A percentile compares a stretch with the other conserved stretches of the same genome.
Evolutionary conservation across 2,113 vertebrate species (phyloP).

Genomic region (Tachysurus vachellii): DNA sequence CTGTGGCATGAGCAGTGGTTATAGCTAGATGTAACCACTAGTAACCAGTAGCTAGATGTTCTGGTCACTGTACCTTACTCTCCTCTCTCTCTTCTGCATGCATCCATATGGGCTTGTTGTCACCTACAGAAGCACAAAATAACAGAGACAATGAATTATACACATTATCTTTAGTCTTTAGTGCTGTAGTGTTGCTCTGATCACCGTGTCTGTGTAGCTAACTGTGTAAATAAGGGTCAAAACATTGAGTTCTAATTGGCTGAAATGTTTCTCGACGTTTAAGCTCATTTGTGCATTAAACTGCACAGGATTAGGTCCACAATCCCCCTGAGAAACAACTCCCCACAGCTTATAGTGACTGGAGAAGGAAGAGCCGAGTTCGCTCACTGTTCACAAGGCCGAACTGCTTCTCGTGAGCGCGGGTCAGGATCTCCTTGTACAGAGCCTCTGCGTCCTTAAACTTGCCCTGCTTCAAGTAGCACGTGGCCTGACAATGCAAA

Average conservation of each 20-base stretch:
- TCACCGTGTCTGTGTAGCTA: neutral
- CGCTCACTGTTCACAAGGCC: conserved; percentile 85
- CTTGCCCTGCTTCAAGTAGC: conserved; percentile 88
- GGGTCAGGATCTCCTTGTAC: conserved; percentile 88
- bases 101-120: conserved; percentile 94
- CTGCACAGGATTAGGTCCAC: conserved; percentile 13
- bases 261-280: conserved; percentile 17
- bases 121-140: conserved; percentile 67
- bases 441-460: conserved; percentile 83
- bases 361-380: neutral
- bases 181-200: neutral
- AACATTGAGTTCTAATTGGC: conserved; percentile 31
- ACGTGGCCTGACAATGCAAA: conserved; percentile 75
- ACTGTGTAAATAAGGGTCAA: neutral
- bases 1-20: neutral
- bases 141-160: neutral
- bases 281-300: neutral
- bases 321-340: conserved; percentile 30
- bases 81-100: conserved; percentile 88
- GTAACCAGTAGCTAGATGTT: too few relatives aligned
- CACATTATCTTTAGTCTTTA: neutral
- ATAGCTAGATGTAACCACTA: too few relatives aligned
- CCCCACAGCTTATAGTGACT: neutral
- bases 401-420: conserved; percentile 86
- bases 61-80: conserved; percentile 75